Percentiles rank a stretch among this genome's conserved stretches.
Conservation (phyloP, 2,888 invertebrate genomes). For the Chelonus formosanus region DNA sequence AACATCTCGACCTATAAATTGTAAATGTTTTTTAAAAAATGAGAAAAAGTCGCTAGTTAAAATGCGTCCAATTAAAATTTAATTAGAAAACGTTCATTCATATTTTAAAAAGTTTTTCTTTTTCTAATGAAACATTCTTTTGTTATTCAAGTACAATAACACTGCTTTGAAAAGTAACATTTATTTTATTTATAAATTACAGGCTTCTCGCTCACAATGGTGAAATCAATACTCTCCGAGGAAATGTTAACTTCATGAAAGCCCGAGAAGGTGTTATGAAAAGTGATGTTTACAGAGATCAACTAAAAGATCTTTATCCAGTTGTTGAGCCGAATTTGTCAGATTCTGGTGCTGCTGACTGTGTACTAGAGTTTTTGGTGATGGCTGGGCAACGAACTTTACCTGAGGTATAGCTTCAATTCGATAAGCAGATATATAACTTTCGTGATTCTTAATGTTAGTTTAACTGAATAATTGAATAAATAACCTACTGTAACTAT, state of each 20-base stretch:
- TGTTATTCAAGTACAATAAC: not conserved
- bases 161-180: not conserved
- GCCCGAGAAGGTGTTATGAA: slow-evolving; percentile 98
- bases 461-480: too few relatives aligned
- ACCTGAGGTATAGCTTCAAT: slow-evolving; percentile 74
- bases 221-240: slow-evolving; percentile 98
- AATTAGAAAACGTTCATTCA: too few relatives aligned
- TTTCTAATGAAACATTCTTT: slow-evolving; percentile 5
- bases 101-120: not conserved
- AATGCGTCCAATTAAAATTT: too few relatives aligned
- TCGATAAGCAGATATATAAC: too few relatives aligned
- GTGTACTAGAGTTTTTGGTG: slow-evolving; percentile 95
- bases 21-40: too few relatives aligned
- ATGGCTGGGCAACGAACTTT: slow-evolving; percentile 90
- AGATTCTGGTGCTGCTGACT: slow-evolving; percentile 97
- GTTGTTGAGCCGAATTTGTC: slow-evolving; percentile 98
- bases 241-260: slow-evolving; percentile 98
- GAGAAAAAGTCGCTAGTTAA: too few relatives aligned
- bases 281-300: slow-evolving; percentile 82
- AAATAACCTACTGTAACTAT: too few relatives aligned
- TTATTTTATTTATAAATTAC: slow-evolving; percentile 38
- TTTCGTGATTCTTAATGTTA: too few relatives aligned
- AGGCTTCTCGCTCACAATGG: slow-evolving; percentile 97
- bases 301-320: slow-evolving; percentile 89
- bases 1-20: too few relatives aligned